Evolutionary conservation across 1,140 invertebrate species (phyloP), one percentile per base, ranked within the genome.

Genomic region (Cyphomyrmex costatus): DNA sequence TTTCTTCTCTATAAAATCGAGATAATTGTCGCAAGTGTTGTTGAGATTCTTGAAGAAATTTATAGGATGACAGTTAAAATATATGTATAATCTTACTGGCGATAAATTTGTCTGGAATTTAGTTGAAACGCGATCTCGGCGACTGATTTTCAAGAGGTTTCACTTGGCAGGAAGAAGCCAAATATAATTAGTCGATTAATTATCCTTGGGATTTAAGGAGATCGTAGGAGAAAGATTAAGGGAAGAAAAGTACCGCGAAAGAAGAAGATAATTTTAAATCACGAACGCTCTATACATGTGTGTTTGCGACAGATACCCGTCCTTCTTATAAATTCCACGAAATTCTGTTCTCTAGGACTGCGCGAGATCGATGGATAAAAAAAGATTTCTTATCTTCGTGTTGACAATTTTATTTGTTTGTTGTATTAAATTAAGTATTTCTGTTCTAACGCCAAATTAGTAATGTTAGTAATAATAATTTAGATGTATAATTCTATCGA

Each of bases 181-280:
- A 42, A 42, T 42, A 42, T 42, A 42, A 42, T 42, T 42, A 42
- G 10, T 8, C 36, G 7, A 42, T 76, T 76, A 76, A 76, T 76
- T 76, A 42, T 60, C 14, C n/a, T 60, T 36, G n/a, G n/a, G 36
- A 76, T 76, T 76, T 58, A 76, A 76, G n/a, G 30, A 76, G 51
- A 36, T 21, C 49, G 51, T 74, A 30, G 49, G 19, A 19, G n/a
- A 66, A 66, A 65, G 3, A 56, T 24, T 19, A 27, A 74, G 6
- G 2, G 53, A 8, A 8, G n/a, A 8, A n/a, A 56, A 56, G n/a
- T 0, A 56, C n/a, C 19, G 8, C 7, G n/a, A 56, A 8, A 21
- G 71, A 3, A n/a, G 58, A 56, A 76, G 71, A 58, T 58, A 76
- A 76, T 30, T 58, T 76, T 74, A 58, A 74, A 74, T 5, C 71